Evolutionary conservation across 2,888 invertebrate species (phyloP).

Genomic region (Ferrisia virgata): DNA sequence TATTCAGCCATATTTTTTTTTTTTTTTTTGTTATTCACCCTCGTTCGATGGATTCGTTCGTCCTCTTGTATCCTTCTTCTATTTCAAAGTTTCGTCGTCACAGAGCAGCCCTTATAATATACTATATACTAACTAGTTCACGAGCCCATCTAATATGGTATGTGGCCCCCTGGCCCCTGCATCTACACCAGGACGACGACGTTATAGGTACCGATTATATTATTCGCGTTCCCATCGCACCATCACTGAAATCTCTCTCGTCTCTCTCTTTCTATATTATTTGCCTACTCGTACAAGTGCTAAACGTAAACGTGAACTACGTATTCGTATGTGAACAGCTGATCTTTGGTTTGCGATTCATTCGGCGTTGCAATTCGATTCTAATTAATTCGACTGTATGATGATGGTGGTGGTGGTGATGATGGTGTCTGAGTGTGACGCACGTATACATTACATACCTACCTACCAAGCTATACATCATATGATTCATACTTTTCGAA

Average conservation of each 20-base stretch:
- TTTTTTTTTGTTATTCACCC: background rate
- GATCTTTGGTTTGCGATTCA: background rate
- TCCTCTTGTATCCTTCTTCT: background rate
- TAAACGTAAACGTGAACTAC: too few species aligned
- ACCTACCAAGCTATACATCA: too few species aligned
- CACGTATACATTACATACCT: too few species aligned
- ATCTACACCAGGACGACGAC: too few species aligned
- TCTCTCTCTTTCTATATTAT: background rate
- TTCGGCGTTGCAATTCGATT: background rate
- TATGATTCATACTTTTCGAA: too few species aligned
- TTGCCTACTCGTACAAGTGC: background rate
- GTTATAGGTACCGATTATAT: too few species aligned
- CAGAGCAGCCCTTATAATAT: background rate
- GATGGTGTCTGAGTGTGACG: too few species aligned
- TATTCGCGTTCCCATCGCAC: background rate
- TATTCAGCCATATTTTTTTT: conserved; percentile 3
- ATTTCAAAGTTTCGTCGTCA: background rate
- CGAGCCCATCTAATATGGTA: background rate
- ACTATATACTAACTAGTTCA: background rate
- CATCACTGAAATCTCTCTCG: background rate
- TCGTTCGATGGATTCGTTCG: background rate
- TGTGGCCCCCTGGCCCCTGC: background rate
- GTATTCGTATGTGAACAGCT: background rate
- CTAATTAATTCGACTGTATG: background rate
- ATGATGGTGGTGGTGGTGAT: too few species aligned